phyloP scores from a whole-genome alignment of 1,140 invertebrate genomes.

The Aphelinus certus region DNA sequence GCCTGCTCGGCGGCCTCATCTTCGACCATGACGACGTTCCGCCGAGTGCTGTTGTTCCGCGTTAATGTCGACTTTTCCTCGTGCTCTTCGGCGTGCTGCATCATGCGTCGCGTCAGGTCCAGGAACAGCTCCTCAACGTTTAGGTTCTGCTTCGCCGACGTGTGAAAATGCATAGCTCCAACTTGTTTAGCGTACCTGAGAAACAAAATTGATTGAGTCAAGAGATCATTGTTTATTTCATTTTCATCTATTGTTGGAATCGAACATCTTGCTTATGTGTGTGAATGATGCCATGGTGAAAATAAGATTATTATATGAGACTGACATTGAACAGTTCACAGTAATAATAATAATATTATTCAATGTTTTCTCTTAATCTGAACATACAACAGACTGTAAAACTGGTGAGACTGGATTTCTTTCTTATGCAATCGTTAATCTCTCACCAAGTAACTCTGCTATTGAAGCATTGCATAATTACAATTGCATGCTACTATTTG shows the following conservation, averaged over 20 bases:
- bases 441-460: background rate
- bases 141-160: conserved; percentile 93
- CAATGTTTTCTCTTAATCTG: too few species aligned
- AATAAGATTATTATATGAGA: too few species aligned
- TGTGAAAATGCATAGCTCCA: conserved; percentile 93
- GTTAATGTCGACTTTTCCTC: conserved; percentile 63
- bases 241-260: too few species aligned
- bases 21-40: conserved; percentile 73
- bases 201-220: conserved; percentile 8
- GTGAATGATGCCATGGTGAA: too few species aligned
- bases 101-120: conserved; percentile 80
- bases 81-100: conserved; percentile 65
- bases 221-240: too few species aligned
- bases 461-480: conserved; percentile 4
- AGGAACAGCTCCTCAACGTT: conserved; percentile 95
- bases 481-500: background rate
- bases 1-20: conserved; percentile 64
- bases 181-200: conserved; percentile 89
- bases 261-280: too few species aligned
- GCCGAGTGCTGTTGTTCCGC: conserved; percentile 66
- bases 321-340: too few species aligned
- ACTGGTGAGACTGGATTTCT: background rate
- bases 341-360: too few species aligned
- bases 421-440: conserved; percentile 9
- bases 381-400: too few species aligned